These are phyloP conservation scores for Phortica magna DNA, from an alignment of 2,888 invertebrate genomes.

Conservation along the genomic window DNA sequence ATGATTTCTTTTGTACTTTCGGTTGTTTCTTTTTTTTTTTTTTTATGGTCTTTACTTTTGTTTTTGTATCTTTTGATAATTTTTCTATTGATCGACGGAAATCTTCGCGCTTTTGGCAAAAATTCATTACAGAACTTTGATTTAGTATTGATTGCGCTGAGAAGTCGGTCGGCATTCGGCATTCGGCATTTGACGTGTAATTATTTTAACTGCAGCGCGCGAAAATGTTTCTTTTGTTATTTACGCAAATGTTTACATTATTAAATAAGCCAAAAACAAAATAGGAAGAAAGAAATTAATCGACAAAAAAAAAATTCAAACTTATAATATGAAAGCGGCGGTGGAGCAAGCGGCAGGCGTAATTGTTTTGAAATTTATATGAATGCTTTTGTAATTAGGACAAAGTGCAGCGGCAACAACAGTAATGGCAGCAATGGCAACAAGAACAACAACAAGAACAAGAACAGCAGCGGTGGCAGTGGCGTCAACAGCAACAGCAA, in stretches of 20 bases:
- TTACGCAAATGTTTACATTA: constrained; percentile 6
- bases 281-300: not conserved
- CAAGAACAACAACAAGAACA: not conserved
- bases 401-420: constrained; percentile 23
- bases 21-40: not conserved
- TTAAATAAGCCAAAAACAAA: not conserved
- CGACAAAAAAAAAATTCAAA: too few relatives aligned
- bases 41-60: too few relatives aligned
- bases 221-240: not conserved
- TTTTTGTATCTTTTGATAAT: not conserved
- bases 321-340: not conserved
- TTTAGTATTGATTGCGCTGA: not conserved
- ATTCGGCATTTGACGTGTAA: not conserved
- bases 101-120: not conserved
- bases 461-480: not conserved
- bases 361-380: constrained; percentile 21
- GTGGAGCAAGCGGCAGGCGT: not conserved
- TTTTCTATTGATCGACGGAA: not conserved
- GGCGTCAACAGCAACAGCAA: not conserved
- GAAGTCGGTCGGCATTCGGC: not conserved
- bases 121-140: not conserved
- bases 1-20: not conserved
- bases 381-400: constrained; percentile 33
- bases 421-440: not conserved
- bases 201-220: not conserved